A percentile compares a stretch with the other conserved stretches of the same genome.
Evolutionary conservation across 1,140 invertebrate genomes (phyloP).

Genomic region (Temnothorax curvispinosus): DNA sequence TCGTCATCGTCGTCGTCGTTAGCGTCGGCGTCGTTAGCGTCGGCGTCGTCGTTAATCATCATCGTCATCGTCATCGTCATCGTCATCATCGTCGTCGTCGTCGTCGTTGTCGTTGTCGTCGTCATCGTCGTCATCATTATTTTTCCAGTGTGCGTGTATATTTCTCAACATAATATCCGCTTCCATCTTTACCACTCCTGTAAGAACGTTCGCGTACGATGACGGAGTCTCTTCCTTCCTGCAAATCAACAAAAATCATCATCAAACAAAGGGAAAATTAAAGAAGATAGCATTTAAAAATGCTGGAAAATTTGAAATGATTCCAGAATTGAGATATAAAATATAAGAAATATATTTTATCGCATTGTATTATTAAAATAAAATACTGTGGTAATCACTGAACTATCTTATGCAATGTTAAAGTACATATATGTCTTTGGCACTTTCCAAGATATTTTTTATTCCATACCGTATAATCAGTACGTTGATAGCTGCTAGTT

Average conservation of each 20-base stretch:
- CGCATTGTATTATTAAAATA: too few species aligned
- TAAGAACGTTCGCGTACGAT: neutral
- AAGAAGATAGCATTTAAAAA: neutral
- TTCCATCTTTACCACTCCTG: neutral
- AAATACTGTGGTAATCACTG: too few species aligned
- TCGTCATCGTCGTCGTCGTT: too few species aligned
- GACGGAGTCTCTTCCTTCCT: neutral
- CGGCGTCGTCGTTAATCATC: too few species aligned
- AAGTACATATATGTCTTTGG: neutral
- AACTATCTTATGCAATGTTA: neutral
- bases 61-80: too few species aligned
- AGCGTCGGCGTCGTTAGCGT: too few species aligned
- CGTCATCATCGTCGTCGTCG: too few species aligned
- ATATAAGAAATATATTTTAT: neutral
- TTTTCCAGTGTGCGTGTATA: neutral
- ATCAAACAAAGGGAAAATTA: neutral
- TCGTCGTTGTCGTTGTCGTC: too few species aligned
- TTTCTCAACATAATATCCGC: neutral
- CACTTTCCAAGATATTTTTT: neutral
- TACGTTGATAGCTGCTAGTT: neutral
- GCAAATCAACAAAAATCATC: neutral
- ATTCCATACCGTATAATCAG: constrained; percentile 1
- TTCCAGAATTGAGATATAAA: neutral
- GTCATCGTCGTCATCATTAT: too few species aligned
- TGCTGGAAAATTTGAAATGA: neutral